Percentiles rank a stretch among this genome's conserved stretches.
phyloP scores from a whole-genome alignment of 2,888 invertebrate genomes.

The Cremastinae sp. region DNA sequence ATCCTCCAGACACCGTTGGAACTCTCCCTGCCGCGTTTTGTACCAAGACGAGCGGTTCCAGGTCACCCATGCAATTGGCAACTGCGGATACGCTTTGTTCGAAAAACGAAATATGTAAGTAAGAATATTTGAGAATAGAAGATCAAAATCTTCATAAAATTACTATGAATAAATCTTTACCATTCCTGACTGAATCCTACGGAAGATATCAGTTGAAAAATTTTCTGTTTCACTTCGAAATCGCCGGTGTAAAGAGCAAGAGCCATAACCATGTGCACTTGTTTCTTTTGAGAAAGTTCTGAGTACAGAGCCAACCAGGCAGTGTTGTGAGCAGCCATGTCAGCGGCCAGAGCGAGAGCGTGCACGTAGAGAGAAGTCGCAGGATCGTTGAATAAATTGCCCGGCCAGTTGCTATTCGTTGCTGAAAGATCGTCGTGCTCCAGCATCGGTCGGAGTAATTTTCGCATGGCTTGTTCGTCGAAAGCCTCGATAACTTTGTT shows the following conservation, averaged over 20 bases:
- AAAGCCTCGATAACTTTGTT: slow-evolving; percentile 78
- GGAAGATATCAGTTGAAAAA: slow-evolving; percentile 77
- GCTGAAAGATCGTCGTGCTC: slow-evolving; percentile 67
- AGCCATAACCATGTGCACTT: slow-evolving; percentile 81
- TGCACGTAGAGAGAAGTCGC: slow-evolving; percentile 81
- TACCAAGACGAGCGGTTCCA: slow-evolving; percentile 75
- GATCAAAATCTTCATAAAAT: neutral
- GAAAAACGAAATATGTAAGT: slow-evolving; percentile 25
- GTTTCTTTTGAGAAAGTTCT: slow-evolving; percentile 78
- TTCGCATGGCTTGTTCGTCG: slow-evolving; percentile 76
- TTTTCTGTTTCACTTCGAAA: slow-evolving; percentile 78
- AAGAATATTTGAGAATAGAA: neutral
- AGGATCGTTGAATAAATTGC: slow-evolving; percentile 76
- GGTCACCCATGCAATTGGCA: slow-evolving; percentile 74
- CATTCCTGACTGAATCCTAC: slow-evolving; percentile 78
- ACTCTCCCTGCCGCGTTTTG: slow-evolving; percentile 66
- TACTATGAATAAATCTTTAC: slow-evolving; percentile 65
- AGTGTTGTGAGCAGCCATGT: slow-evolving; percentile 79
- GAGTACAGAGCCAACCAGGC: slow-evolving; percentile 80
- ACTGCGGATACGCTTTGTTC: slow-evolving; percentile 70
- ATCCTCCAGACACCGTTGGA: slow-evolving; percentile 21
- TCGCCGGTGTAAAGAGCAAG: slow-evolving; percentile 81
- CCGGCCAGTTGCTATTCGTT: slow-evolving; percentile 66
- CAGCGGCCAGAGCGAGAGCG: slow-evolving; percentile 81
- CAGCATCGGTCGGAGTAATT: slow-evolving; percentile 79